phyloP scores from a whole-genome alignment of 2,888 invertebrate genomes.

The Drosophila prolongata region DNA sequence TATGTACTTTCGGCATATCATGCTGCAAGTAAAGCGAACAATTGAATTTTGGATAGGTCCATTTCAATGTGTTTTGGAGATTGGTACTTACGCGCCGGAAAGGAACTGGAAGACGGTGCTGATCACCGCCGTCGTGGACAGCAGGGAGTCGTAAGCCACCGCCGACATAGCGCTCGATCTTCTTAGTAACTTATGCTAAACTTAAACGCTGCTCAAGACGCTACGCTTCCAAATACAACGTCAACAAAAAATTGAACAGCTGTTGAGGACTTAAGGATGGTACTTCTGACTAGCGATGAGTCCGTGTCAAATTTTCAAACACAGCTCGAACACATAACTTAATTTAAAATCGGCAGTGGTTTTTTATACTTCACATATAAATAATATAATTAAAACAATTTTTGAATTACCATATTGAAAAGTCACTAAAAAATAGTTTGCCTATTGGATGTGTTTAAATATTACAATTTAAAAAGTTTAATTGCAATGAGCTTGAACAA shows the following conservation, averaged over 20 bases:
- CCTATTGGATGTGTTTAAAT: too few species aligned
- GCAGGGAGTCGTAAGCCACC: conserved; percentile 71
- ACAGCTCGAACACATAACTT: background rate
- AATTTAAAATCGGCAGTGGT: too few species aligned
- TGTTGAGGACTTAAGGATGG: conserved; percentile 39
- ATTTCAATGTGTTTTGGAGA: conserved; percentile 2
- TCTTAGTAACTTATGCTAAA: conserved; percentile 19
- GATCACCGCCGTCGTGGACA: conserved; percentile 87
- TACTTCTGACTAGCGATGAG: conserved; percentile 9
- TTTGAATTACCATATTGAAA: too few species aligned
- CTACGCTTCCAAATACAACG: conserved; percentile 54
- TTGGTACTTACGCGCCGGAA: conserved; percentile 91
- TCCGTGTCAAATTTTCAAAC: background rate
- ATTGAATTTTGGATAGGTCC: background rate
- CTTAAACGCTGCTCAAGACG: conserved; percentile 15
- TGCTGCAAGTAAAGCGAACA: conserved; percentile 84
- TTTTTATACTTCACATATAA: too few species aligned
- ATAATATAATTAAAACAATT: too few species aligned
- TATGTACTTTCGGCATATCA: conserved; percentile 91
- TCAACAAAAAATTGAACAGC: conserved; percentile 76
- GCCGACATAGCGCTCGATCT: conserved; percentile 42
- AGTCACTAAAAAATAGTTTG: too few species aligned
- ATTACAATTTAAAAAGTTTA: too few species aligned
- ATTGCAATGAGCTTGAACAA: too few species aligned
- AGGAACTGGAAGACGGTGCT: conserved; percentile 93